Conservation (phyloP, 1,140 invertebrate species). For the Euura saliciscinereae region DNA sequence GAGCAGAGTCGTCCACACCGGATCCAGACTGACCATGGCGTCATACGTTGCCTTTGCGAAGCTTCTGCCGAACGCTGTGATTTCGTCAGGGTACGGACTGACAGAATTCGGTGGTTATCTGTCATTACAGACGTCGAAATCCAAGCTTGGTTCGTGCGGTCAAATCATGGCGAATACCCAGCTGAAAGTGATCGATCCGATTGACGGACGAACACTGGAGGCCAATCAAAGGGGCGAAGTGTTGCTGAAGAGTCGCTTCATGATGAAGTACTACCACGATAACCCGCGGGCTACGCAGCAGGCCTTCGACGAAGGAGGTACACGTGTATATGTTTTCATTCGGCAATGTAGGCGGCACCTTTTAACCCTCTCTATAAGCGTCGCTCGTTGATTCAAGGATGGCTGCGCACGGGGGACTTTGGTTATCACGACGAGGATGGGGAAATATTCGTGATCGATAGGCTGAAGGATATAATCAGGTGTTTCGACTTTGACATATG, state of each 20-base stretch:
- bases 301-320: constrained; percentile 59
- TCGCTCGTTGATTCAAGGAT: constrained; percentile 25
- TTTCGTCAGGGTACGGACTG: constrained; percentile 4
- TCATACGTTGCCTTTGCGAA: neutral
- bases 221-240: constrained; percentile 49
- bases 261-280: constrained; percentile 54
- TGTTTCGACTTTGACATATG: constrained; percentile 36
- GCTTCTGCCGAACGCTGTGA: neutral
- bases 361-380: neutral
- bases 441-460: constrained; percentile 60
- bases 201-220: constrained; percentile 29
- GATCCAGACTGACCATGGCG: constrained; percentile 46
- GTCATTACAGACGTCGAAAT: neutral
- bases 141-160: constrained; percentile 24
- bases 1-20: constrained; percentile 34
- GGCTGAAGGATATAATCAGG: constrained; percentile 69
- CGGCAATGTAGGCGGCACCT: neutral
- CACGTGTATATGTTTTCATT: neutral
- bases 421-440: constrained; percentile 55
- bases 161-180: constrained; percentile 19
- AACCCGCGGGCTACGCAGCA: constrained; percentile 61
- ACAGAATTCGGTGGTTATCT: constrained; percentile 14
- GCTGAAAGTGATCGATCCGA: constrained; percentile 29
- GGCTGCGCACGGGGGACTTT: constrained; percentile 48
- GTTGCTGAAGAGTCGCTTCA: constrained; percentile 36